Evolutionary conservation across 1,140 invertebrate genomes (phyloP), one percentile per base, ranked within the genome.

Genomic region (Odontomachus brunneus): DNA sequence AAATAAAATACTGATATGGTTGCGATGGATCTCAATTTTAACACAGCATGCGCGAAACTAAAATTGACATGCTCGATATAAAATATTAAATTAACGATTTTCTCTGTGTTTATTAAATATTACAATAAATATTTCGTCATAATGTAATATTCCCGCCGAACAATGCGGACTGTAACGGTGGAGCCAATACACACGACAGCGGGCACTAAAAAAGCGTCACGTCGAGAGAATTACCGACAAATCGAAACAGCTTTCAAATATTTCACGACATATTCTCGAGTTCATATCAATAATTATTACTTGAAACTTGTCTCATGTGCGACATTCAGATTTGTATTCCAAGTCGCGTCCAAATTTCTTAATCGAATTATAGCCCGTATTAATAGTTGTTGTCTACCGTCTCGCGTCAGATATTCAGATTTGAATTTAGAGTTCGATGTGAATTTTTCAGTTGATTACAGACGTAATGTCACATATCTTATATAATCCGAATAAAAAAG

Each of bases 101-200:
- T 29, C 12, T 62, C 12, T 62, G 7, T 3, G 62, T n/a, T 49
- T 55, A 55, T 55, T 60, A 19, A 60, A 60, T 60, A 12, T 57
- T 38, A 44, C 3, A 14, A 62, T 74, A 62, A 29, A 62, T 60
- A 67, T 69, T 57, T 72, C 3, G 5, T 19, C n/a, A n/a, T 15
- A 57, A 57, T 55, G 26, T 38, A 57, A 22, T 55, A 55, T 24
- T 24, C 26, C 14, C 24, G 9, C 19, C 4, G 24, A 15, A 26
- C n/a, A 14, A 74, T 38, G 9, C 38, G 9, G 38, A 11, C 38
- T 11, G 38, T 57, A 38, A 44, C 26, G 44, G 29, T 49, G 22
- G 5, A 59, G 59, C 17, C 9, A 48, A 60, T 38, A 3, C 14
- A 15, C 33, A 57, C 11, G n/a, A 11, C 17, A 2, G 12, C 17